Evolutionary conservation across 2,888 invertebrate genomes (phyloP).

Genomic region (Latheticus oryzae): DNA sequence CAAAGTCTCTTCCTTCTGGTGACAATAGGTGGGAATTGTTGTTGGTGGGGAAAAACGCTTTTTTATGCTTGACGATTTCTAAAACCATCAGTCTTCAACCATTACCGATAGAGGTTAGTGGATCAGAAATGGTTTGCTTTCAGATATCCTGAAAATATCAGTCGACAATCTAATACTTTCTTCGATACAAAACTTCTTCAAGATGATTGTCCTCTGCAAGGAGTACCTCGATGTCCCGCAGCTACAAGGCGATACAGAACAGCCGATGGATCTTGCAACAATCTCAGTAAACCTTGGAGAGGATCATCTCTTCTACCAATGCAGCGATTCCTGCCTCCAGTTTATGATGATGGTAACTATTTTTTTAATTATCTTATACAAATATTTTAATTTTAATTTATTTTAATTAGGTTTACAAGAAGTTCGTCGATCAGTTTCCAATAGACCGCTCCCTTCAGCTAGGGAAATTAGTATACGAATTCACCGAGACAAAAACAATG

Average conservation of each 20-base stretch:
- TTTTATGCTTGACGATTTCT: constrained; percentile 17
- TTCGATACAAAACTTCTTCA: constrained; percentile 49
- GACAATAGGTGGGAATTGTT: constrained; percentile 18
- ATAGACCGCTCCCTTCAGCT: constrained; percentile 77
- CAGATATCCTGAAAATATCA: constrained; percentile 52
- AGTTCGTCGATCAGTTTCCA: constrained; percentile 71
- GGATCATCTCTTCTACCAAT: constrained; percentile 87
- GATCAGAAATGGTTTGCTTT: constrained; percentile 12
- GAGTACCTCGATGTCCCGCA: constrained; percentile 76
- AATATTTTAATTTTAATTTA: constrained; percentile 21
- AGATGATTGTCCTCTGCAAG: constrained; percentile 74
- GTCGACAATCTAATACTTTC: constrained; percentile 46
- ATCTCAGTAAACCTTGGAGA: constrained; percentile 79
- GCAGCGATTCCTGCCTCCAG: constrained; percentile 82
- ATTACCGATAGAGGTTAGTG: constrained; percentile 23
- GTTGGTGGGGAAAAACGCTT: constrained; percentile 23
- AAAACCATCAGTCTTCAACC: constrained; percentile 23
- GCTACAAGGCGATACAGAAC: constrained; percentile 82
- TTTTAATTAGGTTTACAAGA: constrained; percentile 67
- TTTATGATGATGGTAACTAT: constrained; percentile 83
- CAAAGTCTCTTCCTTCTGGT: constrained; percentile 16
- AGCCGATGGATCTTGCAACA: constrained; percentile 91
- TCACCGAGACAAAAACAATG: constrained; percentile 74
- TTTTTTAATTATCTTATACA: background rate
- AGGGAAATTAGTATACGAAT: constrained; percentile 78